These are phyloP conservation scores for Nibea albiflora DNA, from an alignment of 2,113 vertebrate species.

Conservation along the genomic window DNA sequence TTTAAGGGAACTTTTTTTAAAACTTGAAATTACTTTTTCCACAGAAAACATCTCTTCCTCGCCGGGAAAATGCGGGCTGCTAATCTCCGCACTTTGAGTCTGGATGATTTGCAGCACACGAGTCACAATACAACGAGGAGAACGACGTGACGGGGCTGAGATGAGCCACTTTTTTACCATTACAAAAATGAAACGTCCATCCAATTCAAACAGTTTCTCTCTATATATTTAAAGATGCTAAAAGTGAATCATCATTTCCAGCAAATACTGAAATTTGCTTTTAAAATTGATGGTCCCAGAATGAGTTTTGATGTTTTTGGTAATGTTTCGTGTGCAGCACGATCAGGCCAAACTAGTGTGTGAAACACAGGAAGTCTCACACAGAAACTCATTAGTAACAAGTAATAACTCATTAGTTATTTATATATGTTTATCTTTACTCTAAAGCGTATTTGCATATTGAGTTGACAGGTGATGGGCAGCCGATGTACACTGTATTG, in stretches of 20 bases:
- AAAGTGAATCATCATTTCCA: not conserved
- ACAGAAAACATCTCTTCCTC: not conserved
- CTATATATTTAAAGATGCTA: not conserved
- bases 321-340: not conserved
- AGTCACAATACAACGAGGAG: not conserved
- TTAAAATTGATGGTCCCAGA: not conserved
- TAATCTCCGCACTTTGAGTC: conserved; percentile 27
- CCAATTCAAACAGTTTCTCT: not conserved
- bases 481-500: no score
- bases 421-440: not conserved
- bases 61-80: not conserved
- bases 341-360: not conserved
- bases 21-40: conserved; percentile 47
- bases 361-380: not conserved
- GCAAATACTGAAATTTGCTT: not conserved
- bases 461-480: not conserved
- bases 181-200: not conserved
- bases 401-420: no score
- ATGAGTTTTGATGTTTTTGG: not conserved
- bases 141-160: not conserved
- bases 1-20: conserved; percentile 11
- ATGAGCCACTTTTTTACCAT: not conserved
- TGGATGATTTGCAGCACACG: not conserved
- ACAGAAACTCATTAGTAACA: not conserved
- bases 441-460: not conserved